Percentiles rank a stretch among this genome's conserved stretches.
phyloP scores from a whole-genome alignment of 1,140 invertebrate species.

The Zaprionus davidi region DNA sequence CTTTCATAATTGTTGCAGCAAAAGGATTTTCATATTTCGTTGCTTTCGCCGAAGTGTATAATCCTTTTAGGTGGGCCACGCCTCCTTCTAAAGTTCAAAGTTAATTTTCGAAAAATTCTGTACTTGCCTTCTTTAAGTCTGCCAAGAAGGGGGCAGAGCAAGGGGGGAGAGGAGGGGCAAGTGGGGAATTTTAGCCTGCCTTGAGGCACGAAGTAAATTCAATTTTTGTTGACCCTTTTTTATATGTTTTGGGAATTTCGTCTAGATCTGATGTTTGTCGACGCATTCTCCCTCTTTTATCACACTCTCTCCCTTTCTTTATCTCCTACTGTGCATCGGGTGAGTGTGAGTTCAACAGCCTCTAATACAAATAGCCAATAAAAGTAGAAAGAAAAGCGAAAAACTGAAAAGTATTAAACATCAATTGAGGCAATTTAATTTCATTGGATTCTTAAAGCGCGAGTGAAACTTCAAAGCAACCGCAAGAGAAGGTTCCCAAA shows the following conservation, averaged over 20 bases:
- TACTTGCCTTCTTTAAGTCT: not conserved
- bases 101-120: not conserved
- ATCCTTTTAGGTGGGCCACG: not conserved
- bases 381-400: conserved; percentile 6
- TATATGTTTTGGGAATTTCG: conserved; percentile 7
- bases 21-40: conserved; percentile 9
- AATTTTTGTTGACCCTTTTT: conserved; percentile 40
- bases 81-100: not conserved
- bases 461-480: conserved; percentile 3
- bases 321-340: not conserved
- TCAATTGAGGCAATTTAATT: not conserved
- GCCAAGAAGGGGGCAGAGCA: not conserved
- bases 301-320: not conserved
- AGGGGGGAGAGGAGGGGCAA: not conserved
- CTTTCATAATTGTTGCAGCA: conserved; percentile 16
- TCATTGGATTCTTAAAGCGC: not conserved
- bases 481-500: too few species aligned
- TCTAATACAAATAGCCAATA: conserved; percentile 26
- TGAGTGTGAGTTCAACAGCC: conserved; percentile 37
- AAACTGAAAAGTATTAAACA: conserved; percentile 2
- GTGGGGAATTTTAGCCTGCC: not conserved
- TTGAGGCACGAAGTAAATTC: conserved; percentile 21
- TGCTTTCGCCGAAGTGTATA: conserved; percentile 1
- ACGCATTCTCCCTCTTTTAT: not conserved
- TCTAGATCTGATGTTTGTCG: not conserved